Base-by-base conservation (phyloP, 2,113 vertebrate species). In the Ailurus styani region DNA sequence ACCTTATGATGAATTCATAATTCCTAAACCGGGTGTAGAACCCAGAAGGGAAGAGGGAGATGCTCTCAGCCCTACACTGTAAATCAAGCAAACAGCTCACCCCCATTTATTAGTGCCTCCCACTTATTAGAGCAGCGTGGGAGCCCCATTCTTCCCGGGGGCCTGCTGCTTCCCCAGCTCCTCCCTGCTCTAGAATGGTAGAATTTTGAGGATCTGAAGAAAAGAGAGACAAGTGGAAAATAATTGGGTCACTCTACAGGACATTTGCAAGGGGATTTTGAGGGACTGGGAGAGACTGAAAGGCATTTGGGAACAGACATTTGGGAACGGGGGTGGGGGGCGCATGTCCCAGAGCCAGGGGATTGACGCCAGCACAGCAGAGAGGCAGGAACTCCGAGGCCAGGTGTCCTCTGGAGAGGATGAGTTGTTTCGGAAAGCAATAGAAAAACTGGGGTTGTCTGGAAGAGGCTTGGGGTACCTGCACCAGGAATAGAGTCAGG, bases 271-370 rank as follows among this genome's bases (percentile, higher is more conserved):
- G 55, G 47, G 78, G 57, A 50, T 7, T 1, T 3, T 27, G 57
- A 75, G 12, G 20, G 23, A 42, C 45, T 3, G 18, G 75, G 64
- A 40, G 79, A n/a, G 72, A 45, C 9, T 1, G 7, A 7, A n/a
- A 15, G 50, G 57, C 31, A 9, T 50, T 8, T 60, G 42, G 50
- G 23, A 29, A 21, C 2, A 15, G 50, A 50, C 31, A 9, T 50
- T 8, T 60, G 42, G 50, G 23, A 29, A 21, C 2, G 29, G 37
- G 0, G 31, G 14, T 0, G 31, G 6, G 0, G 66, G 31, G 3
- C 15, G 6, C 64, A 6, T 11, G 29, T 2, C 4, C 3, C 1
- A 14, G 21, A 14, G 17, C 42, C 21, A 8, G 25, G 57, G 55
- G 34, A 14, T 9, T 0, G 21, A 15, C 23, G 20, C 4, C 2